These are phyloP conservation scores for Pygmarrhopalites habei DNA, from an alignment of 1,140 invertebrate species.

Conservation along the genomic window DNA sequence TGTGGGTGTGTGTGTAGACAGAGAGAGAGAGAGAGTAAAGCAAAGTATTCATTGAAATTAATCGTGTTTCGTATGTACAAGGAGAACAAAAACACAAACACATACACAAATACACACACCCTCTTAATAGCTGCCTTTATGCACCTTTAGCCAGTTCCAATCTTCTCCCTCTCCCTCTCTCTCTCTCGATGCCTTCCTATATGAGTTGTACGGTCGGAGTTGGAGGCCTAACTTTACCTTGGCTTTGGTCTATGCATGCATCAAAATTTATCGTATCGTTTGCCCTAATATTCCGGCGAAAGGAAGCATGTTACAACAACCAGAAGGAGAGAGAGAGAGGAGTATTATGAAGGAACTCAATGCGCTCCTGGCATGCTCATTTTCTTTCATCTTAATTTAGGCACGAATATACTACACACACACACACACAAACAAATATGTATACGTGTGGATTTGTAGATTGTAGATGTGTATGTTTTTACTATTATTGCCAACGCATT, in stretches of 20 bases:
- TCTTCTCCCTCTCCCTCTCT: not conserved
- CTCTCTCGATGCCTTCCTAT: no score
- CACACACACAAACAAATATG: no score
- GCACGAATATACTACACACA: not conserved
- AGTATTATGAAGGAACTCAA: not conserved
- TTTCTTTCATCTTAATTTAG: conserved; percentile 7
- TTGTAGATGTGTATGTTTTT: not conserved
- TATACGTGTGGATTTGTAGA: no score
- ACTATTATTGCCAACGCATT: not conserved
- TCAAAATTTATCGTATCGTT: no score
- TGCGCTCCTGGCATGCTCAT: not conserved
- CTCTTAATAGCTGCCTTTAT: not conserved
- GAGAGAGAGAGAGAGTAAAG: conserved; percentile 1
- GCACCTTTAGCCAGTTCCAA: not conserved
- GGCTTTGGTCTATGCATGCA: not conserved
- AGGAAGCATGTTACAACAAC: conserved; percentile 1
- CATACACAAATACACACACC: conserved; percentile 2
- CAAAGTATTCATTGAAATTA: conserved; percentile 14
- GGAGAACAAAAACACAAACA: conserved; percentile 1
- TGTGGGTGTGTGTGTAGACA: not conserved
- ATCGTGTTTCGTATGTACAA: not conserved
- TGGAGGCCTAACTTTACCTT: no score
- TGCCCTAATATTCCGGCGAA: conserved; percentile 8
- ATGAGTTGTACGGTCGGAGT: no score
- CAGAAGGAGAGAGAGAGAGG: no score